Evolutionary conservation across 2,113 vertebrate genomes (phyloP), one percentile per base, ranked within the genome.

Genomic region (Antechinus stuartii): DNA sequence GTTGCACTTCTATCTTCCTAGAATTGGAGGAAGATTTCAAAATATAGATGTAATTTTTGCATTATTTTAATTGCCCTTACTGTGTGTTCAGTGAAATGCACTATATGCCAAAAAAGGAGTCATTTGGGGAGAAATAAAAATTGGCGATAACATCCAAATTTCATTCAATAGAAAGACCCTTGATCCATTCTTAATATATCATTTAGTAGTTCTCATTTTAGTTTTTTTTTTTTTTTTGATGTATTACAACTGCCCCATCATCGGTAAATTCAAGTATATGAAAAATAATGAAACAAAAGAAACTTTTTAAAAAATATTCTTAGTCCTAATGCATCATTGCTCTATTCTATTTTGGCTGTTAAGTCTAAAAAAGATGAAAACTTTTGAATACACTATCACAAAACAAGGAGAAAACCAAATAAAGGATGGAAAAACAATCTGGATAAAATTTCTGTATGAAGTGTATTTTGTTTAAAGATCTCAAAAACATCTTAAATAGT

Each of bases 321-420:
- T n/a, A 84, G 4, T 42, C 12, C 27, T 30, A 89, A 2, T 56
- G 47, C n/a, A 90, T 91, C 56, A n/a, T 30, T 47, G 53, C 84
- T 94, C 19, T 91, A 89, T 90, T 46, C 76, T 95, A 76, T 90
- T 42, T 42, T 9, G 49, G 8, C 53, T 91, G 8, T 91, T 91
- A 91, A 8, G 55, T 50, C 89, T 54, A 90, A 90, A 92, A 54
- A 93, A 91, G 47, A 53, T 30, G 16, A 90, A 90, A 94, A n/a
- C 26, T 54, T 84, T 84, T 57, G 42, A 12, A 16, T 57, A 27
- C 46, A 57, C 89, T 49, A 90, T 91, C 94, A 93, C 50, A 90
- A 53, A 95, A 52, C 6, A 91, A 90, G 54, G 91, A 95, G 89
- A 92, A 61, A 94, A 68, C 46, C 90, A 96, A 94, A 9, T 3